Evolutionary conservation across 2,113 vertebrate species (phyloP).

Genomic region (Chascanopsetta lugubris): DNA sequence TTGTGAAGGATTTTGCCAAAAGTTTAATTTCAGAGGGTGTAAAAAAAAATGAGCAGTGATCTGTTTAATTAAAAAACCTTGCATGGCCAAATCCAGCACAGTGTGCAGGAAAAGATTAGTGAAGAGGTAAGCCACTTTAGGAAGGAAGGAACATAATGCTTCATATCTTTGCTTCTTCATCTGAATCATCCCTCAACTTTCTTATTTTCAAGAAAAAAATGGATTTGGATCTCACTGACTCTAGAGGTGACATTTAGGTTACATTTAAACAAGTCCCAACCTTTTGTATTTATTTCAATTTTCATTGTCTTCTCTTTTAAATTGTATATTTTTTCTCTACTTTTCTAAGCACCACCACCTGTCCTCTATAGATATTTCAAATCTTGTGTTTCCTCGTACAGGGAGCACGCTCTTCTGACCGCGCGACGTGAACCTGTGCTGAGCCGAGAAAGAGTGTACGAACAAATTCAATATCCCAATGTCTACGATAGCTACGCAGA

Average conservation of each 20-base stretch:
- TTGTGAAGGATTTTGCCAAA: slow-evolving; percentile 65
- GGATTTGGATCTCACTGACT: background rate
- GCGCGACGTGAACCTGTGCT: slow-evolving; percentile 86
- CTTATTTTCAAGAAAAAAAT: slow-evolving; percentile 1
- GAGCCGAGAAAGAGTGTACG: slow-evolving; percentile 83
- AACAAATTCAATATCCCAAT: slow-evolving; percentile 89
- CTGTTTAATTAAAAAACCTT: slow-evolving; percentile 85
- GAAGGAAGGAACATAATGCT: slow-evolving; percentile 51
- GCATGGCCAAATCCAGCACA: slow-evolving; percentile 71
- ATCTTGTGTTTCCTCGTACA: slow-evolving; percentile 57
- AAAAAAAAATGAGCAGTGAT: slow-evolving; percentile 72
- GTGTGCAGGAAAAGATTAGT: slow-evolving; percentile 79
- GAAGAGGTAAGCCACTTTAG: slow-evolving; percentile 71
- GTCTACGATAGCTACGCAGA: slow-evolving; percentile 94
- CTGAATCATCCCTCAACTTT: slow-evolving; percentile 34
- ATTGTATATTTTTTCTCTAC: background rate
- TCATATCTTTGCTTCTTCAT: slow-evolving; percentile 39
- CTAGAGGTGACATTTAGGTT: slow-evolving; percentile 4
- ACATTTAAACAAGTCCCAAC: background rate
- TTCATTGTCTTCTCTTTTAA: background rate
- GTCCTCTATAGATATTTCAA: background rate
- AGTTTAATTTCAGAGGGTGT: slow-evolving; percentile 77
- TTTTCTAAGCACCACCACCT: too few species aligned
- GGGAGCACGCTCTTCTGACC: slow-evolving; percentile 90
- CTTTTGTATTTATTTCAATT: background rate